These are phyloP conservation scores for Choristoneura fumiferana DNA, from an alignment of 1,140 invertebrate genomes.

Conservation along the genomic window DNA sequence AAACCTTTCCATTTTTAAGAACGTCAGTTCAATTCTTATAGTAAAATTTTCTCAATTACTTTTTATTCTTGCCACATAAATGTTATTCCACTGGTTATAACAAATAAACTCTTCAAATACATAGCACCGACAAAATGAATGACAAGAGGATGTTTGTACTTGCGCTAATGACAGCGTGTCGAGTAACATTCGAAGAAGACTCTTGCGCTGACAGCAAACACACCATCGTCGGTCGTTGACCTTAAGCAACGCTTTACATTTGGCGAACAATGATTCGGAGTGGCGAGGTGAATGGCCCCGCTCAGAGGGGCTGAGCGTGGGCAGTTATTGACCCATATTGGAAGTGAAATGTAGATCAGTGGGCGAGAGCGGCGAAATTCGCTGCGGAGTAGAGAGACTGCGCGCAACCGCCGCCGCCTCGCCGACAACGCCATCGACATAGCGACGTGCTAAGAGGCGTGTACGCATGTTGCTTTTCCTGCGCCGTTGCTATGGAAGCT, in stretches of 20 bases:
- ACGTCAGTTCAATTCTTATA: no score
- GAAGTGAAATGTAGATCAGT: conserved; percentile 78
- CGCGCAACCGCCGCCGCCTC: conserved; percentile 35
- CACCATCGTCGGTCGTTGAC: conserved; percentile 57
- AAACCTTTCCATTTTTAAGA: no score
- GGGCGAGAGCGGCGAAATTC: conserved; percentile 75
- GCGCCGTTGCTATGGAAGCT: no score
- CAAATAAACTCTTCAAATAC: not conserved
- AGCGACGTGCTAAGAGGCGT: not conserved
- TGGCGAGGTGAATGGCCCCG: conserved; percentile 74
- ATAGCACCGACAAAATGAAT: conserved; percentile 27
- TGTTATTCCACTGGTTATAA: no score
- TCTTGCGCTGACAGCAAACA: conserved; percentile 54
- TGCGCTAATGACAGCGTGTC: conserved; percentile 47
- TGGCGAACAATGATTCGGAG: conserved; percentile 77
- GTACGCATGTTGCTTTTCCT: not conserved
- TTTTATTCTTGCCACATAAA: conserved; percentile 59
- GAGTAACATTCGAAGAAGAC: conserved; percentile 69
- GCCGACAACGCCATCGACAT: conserved; percentile 14
- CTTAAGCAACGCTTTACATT: conserved; percentile 67
- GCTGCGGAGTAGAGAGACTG: conserved; percentile 50
- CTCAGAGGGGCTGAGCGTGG: conserved; percentile 72
- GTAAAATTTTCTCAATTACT: no score
- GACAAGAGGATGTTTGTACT: conserved; percentile 55
- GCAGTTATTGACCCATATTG: conserved; percentile 78